Base-by-base conservation (phyloP, 2,797 vertebrate genomes). In the Zenarchopterus dispar region DNA sequence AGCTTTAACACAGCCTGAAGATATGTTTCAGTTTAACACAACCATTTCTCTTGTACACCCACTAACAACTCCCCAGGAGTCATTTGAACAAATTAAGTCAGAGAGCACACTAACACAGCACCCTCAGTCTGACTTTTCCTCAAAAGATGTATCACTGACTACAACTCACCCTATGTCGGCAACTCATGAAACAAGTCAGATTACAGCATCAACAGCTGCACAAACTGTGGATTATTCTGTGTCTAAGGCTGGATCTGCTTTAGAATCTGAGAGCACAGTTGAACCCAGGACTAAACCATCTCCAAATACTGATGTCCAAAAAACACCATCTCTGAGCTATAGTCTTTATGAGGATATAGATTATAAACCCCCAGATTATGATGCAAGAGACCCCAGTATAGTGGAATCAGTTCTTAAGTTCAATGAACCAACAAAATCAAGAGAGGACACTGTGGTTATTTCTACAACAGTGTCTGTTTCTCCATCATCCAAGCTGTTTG, bases 81-180 rank as follows among this genome's bases (percentile, higher is more conserved):
- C 75, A 55, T 75, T 75, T 65, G 73, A 83, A 58, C 76, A 85
- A 49, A 67, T 57, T 24, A 77, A 58, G 13, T 79, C 87, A 63
- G 84, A 86, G 11, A 67, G 74, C 6, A 22, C 77, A 28, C 47
- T 64, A 24, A 80, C 76, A 60, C 67, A 80, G 6, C 63, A 2
- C 15, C 68, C 78, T 26, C n/a, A 64, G 24, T 54, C 43, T n/a
- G 66, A 77, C 48, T 13, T 26, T 41, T 71, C 56, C 8, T 44
- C 65, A 28, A 55, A 67, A 18, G 56, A 73, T 64, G 7, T 39
- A 28, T 67, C 72, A 52, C n/a, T 39, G 11, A 51, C 58, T 10
- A 73, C 74, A 70, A 62, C 67, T 45, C 60, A 47, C 23, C 48
- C 77, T 3, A 24, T 62, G 19, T 54, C 70, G 55, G 41, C 46